Percentiles rank a stretch among this genome's conserved stretches.
Conservation (phyloP, 2,888 invertebrate species). For the Agrochola lota region DNA sequence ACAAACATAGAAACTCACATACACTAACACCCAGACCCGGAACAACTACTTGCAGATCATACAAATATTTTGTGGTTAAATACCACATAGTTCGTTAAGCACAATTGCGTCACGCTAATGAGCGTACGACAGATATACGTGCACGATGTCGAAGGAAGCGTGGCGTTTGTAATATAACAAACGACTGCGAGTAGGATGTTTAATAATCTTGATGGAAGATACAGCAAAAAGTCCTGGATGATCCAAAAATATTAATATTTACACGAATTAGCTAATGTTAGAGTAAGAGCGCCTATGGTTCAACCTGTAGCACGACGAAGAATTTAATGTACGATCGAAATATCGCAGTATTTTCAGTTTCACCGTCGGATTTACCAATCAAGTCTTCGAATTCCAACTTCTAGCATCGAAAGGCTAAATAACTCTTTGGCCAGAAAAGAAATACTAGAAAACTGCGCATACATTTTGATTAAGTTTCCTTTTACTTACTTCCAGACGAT, state of each 20-base stretch:
- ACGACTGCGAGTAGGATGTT: neutral
- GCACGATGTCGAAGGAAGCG: neutral
- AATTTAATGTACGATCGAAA: neutral
- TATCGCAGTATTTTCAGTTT: neutral
- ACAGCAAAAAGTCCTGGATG: neutral
- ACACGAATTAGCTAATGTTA: neutral
- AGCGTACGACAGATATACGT: neutral
- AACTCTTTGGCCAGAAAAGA: too few species aligned
- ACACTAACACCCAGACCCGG: too few species aligned
- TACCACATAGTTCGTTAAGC: neutral
- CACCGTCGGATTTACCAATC: neutral
- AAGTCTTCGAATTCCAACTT: too few species aligned
- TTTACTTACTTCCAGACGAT: slow-evolving; percentile 80
- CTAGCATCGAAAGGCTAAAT: too few species aligned
- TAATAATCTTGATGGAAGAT: neutral
- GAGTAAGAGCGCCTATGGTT: neutral
- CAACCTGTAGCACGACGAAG: neutral
- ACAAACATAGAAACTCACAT: too few species aligned
- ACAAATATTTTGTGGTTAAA: slow-evolving; percentile 28
- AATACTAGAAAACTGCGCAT: neutral
- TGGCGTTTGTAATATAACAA: neutral
- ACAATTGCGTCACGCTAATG: slow-evolving; percentile 4
- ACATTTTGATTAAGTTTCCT: neutral
- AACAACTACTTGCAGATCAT: too few species aligned
- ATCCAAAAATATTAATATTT: neutral